phyloP scores from a whole-genome alignment of 1,140 invertebrate genomes.

The Sipha flava region DNA sequence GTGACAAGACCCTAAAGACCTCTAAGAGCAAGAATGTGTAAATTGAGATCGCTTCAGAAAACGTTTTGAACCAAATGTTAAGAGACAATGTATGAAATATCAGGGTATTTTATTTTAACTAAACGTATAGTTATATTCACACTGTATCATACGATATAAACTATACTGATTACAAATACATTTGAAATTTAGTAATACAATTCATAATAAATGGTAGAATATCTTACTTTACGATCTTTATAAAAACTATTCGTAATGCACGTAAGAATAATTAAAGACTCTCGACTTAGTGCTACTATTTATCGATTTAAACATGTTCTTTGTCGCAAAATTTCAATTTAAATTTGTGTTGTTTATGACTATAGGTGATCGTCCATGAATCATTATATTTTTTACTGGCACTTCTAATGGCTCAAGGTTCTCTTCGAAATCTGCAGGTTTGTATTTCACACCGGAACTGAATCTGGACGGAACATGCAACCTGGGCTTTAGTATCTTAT shows the following conservation, averaged over 20 bases:
- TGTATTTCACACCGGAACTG: not conserved
- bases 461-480: not conserved
- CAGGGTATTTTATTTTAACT: not conserved
- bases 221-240: too few relatives aligned
- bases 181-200: too few relatives aligned
- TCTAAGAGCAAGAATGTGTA: slow-evolving; percentile 28
- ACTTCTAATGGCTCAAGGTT: not conserved
- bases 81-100: not conserved
- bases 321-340: too few relatives aligned
- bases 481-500: not conserved
- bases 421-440: slow-evolving; percentile 6
- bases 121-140: not conserved
- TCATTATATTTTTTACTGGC: not conserved
- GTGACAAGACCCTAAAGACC: slow-evolving; percentile 26
- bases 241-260: too few relatives aligned
- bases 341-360: not conserved
- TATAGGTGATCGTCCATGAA: not conserved
- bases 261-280: too few relatives aligned
- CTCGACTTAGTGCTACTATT: too few relatives aligned
- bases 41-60: slow-evolving; percentile 21
- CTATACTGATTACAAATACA: too few relatives aligned
- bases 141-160: not conserved
- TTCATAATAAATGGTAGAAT: too few relatives aligned
- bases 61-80: not conserved
- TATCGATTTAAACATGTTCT: too few relatives aligned